Conservation (phyloP, 2,797 vertebrate genomes). For the Bradypodion pumilum region DNA sequence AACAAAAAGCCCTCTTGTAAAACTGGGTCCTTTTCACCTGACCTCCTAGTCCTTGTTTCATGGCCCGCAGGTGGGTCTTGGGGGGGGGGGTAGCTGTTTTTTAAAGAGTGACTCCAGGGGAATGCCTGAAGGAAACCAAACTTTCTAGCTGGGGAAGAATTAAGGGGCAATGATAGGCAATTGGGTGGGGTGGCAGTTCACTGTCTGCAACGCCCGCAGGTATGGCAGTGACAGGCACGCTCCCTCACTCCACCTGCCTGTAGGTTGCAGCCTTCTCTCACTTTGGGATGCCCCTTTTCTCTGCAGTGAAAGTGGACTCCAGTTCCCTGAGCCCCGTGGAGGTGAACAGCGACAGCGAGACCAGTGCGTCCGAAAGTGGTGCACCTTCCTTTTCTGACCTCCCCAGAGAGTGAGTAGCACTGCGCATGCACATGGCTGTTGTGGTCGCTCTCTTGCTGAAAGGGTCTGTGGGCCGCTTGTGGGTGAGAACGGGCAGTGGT, state of each 20-base stretch:
- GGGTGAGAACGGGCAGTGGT: too few relatives aligned
- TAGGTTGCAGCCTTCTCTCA: neutral
- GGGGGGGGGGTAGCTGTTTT: too few relatives aligned
- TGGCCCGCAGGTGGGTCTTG: too few relatives aligned
- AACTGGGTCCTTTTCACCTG: too few relatives aligned
- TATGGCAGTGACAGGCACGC: neutral
- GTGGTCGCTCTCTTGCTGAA: too few relatives aligned
- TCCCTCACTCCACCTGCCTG: neutral
- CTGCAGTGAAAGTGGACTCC: conserved; percentile 87
- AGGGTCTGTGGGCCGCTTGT: too few relatives aligned
- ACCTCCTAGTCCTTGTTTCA: too few relatives aligned
- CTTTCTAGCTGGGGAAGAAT: neutral
- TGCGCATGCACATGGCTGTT: too few relatives aligned
- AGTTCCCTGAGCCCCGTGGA: conserved; percentile 90
- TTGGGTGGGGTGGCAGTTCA: neutral
- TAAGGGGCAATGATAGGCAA: neutral
- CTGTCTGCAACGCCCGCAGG: neutral
- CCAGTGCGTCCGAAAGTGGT: conserved; percentile 86
- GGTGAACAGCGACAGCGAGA: conserved; percentile 91
- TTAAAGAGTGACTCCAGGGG: too few relatives aligned
- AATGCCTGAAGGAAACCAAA: neutral
- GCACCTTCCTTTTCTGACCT: conserved; percentile 79
- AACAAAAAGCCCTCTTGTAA: too few relatives aligned
- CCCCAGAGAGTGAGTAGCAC: conserved; percentile 75
- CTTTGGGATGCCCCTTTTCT: conserved; percentile 43